phyloP scores from a whole-genome alignment of 35 echinoderm and acorn worm genomes.

The Anneissia japonica region DNA sequence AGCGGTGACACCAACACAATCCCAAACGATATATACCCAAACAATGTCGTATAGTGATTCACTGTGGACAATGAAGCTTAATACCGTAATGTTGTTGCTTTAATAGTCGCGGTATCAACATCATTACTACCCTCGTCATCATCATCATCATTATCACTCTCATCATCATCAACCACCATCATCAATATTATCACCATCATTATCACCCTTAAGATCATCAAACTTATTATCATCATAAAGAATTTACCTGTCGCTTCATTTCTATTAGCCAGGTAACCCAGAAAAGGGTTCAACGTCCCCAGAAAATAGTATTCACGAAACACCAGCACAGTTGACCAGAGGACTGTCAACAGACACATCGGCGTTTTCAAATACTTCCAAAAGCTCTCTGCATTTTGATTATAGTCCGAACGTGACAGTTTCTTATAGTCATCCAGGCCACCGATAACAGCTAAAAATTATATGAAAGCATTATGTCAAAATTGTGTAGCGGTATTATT shows the following conservation, averaged over 20 bases:
- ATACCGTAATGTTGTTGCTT: no score
- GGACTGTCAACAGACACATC: background rate
- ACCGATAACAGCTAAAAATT: background rate
- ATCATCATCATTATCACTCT: no score
- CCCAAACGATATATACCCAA: background rate
- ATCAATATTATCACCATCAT: no score
- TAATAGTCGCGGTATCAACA: no score
- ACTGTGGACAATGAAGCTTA: background rate
- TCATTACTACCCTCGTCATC: no score
- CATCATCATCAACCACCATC: no score
- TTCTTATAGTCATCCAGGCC: background rate
- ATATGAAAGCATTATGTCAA: background rate
- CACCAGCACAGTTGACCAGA: background rate
- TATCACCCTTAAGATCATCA: no score
- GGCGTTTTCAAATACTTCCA: background rate
- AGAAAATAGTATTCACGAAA: background rate
- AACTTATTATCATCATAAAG: no score
- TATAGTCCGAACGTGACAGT: background rate
- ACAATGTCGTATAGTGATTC: background rate
- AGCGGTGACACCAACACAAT: background rate
- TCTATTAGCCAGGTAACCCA: background rate
- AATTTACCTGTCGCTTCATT: background rate
- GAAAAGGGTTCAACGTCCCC: background rate
- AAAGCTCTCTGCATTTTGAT: background rate
- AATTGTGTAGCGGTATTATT: no score